Base-by-base conservation (phyloP, 2,797 vertebrate species). In the Prunella strophiata region DNA sequence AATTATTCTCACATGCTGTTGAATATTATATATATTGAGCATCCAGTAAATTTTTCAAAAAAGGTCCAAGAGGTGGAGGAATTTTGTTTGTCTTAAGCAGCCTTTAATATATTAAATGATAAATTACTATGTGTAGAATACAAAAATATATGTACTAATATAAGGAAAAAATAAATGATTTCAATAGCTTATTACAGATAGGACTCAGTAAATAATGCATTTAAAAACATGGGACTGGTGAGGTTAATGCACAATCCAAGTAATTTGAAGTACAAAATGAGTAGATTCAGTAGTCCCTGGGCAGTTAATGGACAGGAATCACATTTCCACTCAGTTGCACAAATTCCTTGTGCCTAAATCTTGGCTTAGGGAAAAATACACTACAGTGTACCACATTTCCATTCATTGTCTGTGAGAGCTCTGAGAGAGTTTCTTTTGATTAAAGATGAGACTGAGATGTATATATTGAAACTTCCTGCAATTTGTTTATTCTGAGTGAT, bases 21-120 rank as follows among this genome's bases (percentile, higher is more conserved):
- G 99, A 99, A 99, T 99, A 99, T 99, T 99, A 99, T 99, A 98
- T 99, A 98, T 98, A 99, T 99, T 98, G 98, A 98, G 98, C 98
- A 96, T 94, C 96, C 94, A 97, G 97, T 98, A 98, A 98, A 98
- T 99, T 98, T 99, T 99, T 99, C 98, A 99, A 98, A 98, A 97
- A 98, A 97, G 97, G 98, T 97, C 97, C 96, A 98, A 98, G 98
- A 98, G 98, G 98, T 99, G 89, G 96, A 97, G 88, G 91, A 88
- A 95, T 97, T 97, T 95, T 97, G 95, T 97, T 97, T 96, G 93
- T 97, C 83, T 93, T 97, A 98, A 97, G 87, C 93, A 96, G 63
- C 50, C 91, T 80, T 96, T 97, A 97, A 85, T 96, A 74, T 89
- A 93, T 94, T 89, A 87, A 89, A 88, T 92, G 25, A 89, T 91